Percentiles rank a stretch among this genome's conserved stretches.
These are phyloP conservation scores for Drosophila differens DNA, from an alignment of 2,888 invertebrate genomes.

Conservation along the genomic window DNA sequence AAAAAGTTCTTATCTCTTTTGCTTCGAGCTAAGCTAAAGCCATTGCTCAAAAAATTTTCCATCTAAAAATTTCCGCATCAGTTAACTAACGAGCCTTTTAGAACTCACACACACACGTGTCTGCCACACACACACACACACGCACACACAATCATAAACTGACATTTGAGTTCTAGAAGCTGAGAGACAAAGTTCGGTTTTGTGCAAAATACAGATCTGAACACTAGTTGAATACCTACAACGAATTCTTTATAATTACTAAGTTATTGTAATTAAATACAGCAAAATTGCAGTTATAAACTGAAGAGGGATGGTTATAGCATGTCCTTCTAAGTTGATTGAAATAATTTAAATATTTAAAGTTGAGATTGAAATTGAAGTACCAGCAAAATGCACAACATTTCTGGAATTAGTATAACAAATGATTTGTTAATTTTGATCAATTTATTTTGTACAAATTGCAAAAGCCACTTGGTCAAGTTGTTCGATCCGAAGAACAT, in stretches of 20 bases:
- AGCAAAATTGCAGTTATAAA: neutral
- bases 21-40: conserved; percentile 35
- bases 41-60: conserved; percentile 51
- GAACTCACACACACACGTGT: conserved; percentile 13
- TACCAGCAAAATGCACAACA: neutral
- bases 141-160: neutral
- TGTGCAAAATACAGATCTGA: conserved; percentile 12
- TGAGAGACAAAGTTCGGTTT: conserved; percentile 33
- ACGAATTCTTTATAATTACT: conserved; percentile 27
- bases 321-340: neutral
- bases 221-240: conserved; percentile 13
- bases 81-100: conserved; percentile 71
- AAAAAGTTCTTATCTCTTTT: conserved; percentile 73
- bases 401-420: neutral
- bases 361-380: neutral
- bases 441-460: conserved; percentile 11
- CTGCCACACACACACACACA: conserved; percentile 11
- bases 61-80: conserved; percentile 72
- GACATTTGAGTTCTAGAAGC: conserved; percentile 6
- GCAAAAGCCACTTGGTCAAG: conserved; percentile 2
- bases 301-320: neutral
- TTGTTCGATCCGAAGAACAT: conserved; percentile 3
- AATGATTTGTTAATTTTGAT: neutral
- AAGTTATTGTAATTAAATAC: neutral
- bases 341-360: neutral